Evolutionary conservation across 1,140 invertebrate genomes (phyloP).

Genomic region (Platorchestia sp.): DNA sequence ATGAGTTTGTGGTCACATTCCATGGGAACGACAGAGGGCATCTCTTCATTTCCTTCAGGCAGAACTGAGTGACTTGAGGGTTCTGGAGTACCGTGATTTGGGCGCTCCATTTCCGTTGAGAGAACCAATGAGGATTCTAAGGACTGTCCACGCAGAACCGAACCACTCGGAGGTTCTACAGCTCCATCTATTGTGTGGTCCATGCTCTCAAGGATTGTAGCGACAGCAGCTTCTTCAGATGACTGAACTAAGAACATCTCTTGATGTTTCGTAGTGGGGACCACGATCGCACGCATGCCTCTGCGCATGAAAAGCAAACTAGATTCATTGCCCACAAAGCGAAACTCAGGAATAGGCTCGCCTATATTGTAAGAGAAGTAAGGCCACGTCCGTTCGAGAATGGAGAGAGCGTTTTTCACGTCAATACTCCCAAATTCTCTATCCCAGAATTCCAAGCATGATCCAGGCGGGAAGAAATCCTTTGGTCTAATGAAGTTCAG

Average conservation of each 20-base stretch:
- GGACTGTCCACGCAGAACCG: too few species aligned
- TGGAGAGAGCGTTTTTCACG: neutral
- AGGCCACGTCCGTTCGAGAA: neutral
- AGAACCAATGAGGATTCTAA: too few species aligned
- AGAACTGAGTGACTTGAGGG: neutral
- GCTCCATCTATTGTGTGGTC: neutral
- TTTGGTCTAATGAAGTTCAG: neutral
- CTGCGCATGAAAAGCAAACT: too few species aligned
- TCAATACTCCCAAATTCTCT: neutral
- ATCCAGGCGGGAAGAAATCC: neutral
- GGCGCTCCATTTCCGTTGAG: too few species aligned
- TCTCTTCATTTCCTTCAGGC: neutral
- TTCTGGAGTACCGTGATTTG: too few species aligned
- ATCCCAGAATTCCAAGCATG: neutral
- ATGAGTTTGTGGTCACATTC: neutral
- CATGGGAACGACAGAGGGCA: neutral
- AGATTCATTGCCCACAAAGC: neutral
- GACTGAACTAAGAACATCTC: neutral
- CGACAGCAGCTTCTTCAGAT: neutral
- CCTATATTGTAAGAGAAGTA: neutral
- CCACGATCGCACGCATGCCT: neutral
- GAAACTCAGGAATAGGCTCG: neutral
- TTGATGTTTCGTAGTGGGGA: neutral
- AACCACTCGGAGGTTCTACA: neutral
- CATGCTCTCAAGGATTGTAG: neutral